These are phyloP conservation scores for Miichthys miiuy DNA, from an alignment of 2,797 vertebrate genomes.

Conservation along the genomic window DNA sequence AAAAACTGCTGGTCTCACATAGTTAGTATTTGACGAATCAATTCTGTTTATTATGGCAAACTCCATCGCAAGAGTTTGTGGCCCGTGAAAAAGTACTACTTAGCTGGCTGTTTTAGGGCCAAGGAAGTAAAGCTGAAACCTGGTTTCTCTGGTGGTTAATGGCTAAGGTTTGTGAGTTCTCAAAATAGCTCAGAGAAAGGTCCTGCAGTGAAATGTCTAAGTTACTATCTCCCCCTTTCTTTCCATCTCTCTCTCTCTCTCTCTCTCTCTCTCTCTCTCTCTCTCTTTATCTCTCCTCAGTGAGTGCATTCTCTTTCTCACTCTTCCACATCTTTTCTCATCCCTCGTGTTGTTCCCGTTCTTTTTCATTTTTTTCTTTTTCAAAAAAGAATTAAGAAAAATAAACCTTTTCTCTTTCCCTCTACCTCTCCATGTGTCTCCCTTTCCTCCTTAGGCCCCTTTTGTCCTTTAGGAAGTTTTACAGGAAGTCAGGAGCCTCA, in stretches of 20 bases:
- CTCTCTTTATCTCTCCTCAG: not conserved
- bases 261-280: not conserved
- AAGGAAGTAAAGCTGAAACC: constrained; percentile 9
- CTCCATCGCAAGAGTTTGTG: constrained; percentile 11
- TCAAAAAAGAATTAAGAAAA: not conserved
- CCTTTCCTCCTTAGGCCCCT: not conserved
- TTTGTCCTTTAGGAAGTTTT: not conserved
- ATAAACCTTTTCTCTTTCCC: not conserved
- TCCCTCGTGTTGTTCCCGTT: not conserved
- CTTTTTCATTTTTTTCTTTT: constrained; percentile 2
- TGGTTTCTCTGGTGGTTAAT: constrained; percentile 22
- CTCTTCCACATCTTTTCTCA: not conserved
- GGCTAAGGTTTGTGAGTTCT: not conserved
- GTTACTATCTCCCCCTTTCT: not conserved
- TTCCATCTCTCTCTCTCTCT: not conserved
- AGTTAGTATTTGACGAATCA: not conserved
- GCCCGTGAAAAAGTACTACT: constrained; percentile 1
- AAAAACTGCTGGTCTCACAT: constrained; percentile 5
- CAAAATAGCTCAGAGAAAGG: not conserved
- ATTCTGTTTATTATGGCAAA: constrained; percentile 29
- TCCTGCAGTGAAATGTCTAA: not conserved
- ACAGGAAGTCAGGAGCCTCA: not conserved
- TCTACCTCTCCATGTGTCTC: too few relatives aligned
- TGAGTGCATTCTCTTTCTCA: not conserved
- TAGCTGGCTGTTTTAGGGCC: constrained; percentile 4